Percentiles rank a stretch among this genome's conserved stretches.
These are phyloP conservation scores for Aquatica leii DNA, from an alignment of 2,888 invertebrate genomes.

Conservation along the genomic window DNA sequence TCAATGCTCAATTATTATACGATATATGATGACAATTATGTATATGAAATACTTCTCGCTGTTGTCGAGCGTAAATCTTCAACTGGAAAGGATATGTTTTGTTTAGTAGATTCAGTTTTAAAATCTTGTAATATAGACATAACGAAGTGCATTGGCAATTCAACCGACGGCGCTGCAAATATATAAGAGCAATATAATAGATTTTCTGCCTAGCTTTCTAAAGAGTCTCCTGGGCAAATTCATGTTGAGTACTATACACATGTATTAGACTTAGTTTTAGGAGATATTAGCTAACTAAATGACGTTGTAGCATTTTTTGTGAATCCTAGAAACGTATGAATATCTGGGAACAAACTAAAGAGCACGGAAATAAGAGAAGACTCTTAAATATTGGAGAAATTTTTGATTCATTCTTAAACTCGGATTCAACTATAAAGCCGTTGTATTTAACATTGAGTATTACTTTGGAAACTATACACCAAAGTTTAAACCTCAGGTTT, in stretches of 20 bases:
- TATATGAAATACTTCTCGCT: no score
- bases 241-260: slow-evolving; percentile 4
- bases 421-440: no score
- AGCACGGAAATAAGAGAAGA: no score
- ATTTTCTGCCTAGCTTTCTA: slow-evolving; percentile 17
- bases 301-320: slow-evolving; percentile 10
- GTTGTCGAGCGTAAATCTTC: no score
- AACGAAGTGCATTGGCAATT: background rate
- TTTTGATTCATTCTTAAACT: no score
- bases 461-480: no score
- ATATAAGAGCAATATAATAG: background rate
- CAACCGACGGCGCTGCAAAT: background rate
- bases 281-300: slow-evolving; percentile 7
- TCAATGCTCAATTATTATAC: no score
- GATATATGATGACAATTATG: no score
- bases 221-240: slow-evolving; percentile 10
- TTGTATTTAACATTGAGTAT: no score
- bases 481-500: no score
- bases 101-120: slow-evolving; percentile 17
- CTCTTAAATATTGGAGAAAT: no score
- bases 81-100: background rate
- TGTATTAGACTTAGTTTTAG: slow-evolving; percentile 1
- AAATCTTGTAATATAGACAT: no score
- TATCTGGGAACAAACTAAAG: slow-evolving; percentile 2
- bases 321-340: slow-evolving; percentile 22